These are phyloP conservation scores for Athalia cordata DNA, from an alignment of 2,888 invertebrate genomes.

Conservation along the genomic window DNA sequence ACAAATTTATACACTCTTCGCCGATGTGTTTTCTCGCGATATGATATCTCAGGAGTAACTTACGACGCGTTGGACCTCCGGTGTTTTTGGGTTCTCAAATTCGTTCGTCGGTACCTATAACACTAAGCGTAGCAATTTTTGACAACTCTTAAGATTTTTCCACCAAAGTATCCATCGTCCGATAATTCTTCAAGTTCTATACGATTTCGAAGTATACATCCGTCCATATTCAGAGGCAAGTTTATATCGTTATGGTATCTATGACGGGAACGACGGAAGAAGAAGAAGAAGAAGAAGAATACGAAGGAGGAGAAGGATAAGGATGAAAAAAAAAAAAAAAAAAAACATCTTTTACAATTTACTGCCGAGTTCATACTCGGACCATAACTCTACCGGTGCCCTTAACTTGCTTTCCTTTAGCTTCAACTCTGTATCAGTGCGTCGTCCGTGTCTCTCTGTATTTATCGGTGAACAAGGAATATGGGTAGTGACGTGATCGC, in stretches of 20 bases:
- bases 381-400: conserved; percentile 21
- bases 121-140: not conserved
- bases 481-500: conserved; percentile 38
- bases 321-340: conserved; percentile 16
- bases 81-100: conserved; percentile 7
- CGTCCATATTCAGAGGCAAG: no score
- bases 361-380: not conserved
- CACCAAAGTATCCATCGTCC: no score
- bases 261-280: no score
- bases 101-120: not conserved
- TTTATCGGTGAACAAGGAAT: conserved; percentile 41
- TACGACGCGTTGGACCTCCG: conserved; percentile 17
- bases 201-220: no score
- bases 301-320: conserved; percentile 5
- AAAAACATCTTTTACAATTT: not conserved
- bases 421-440: no score
- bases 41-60: conserved; percentile 63
- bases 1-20: conserved; percentile 69
- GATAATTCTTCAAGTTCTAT: no score
- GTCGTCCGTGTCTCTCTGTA: not conserved
- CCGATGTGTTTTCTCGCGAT: conserved; percentile 60
- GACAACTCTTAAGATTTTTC: no score
- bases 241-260: no score
- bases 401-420: not conserved
- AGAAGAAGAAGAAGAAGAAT: not conserved